phyloP scores from a whole-genome alignment of 2,113 vertebrate species.

The Antigone vipio region DNA sequence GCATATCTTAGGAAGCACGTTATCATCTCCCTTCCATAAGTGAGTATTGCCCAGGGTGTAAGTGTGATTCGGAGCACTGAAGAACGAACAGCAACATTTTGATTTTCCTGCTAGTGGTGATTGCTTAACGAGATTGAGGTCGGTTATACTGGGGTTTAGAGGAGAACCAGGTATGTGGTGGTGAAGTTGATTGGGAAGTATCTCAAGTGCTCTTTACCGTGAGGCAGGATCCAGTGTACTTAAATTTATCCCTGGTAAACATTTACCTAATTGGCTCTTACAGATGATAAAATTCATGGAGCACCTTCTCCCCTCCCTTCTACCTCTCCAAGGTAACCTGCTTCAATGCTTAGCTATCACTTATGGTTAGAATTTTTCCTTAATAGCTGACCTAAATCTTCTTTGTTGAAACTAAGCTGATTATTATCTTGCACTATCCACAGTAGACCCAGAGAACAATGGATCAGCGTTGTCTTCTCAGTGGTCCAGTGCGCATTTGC shows the following conservation, averaged over 20 bases:
- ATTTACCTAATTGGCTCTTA: not conserved
- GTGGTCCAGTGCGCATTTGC: not conserved
- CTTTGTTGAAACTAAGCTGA: not conserved
- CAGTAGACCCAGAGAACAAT: not conserved
- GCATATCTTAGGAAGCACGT: rapidly evolving
- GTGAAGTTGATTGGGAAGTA: not conserved
- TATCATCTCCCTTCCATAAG: not conserved
- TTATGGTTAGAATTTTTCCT: not conserved
- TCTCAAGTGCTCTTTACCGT: rapidly evolving
- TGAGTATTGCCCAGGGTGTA: not conserved
- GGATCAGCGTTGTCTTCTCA: not conserved
- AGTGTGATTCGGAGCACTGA: rapidly evolving
- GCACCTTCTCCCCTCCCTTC: not conserved
- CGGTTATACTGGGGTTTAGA: rapidly evolving
- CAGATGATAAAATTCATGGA: not conserved
- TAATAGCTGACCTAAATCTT: slow-evolving; percentile 24
- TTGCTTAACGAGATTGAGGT: not conserved
- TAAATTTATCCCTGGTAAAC: not conserved
- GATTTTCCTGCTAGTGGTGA: not conserved
- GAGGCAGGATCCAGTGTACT: not conserved
- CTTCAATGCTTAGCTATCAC: not conserved
- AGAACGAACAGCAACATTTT: rapidly evolving
- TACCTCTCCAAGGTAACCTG: not conserved
- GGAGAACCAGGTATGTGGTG: not conserved
- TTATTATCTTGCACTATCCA: not conserved